phyloP scores from a whole-genome alignment of 1,140 invertebrate species.

The Eupeodes corollae region DNA sequence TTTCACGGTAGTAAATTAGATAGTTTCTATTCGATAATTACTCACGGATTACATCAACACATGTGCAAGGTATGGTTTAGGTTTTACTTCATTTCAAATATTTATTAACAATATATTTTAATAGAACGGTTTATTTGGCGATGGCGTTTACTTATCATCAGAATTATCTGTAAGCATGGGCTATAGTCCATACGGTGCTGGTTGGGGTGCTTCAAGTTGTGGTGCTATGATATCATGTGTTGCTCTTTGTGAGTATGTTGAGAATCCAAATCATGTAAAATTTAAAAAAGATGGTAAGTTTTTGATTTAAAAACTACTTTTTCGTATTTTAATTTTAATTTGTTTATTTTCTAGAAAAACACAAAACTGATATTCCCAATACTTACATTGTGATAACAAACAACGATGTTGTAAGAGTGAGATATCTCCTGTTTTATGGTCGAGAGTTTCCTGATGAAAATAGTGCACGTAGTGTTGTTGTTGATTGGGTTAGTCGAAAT shows the following conservation, averaged over 20 bases:
- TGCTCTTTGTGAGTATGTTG: constrained; percentile 66
- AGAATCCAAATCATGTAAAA: constrained; percentile 52
- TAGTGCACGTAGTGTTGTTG: background rate
- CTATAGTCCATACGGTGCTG: constrained; percentile 56
- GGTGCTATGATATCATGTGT: constrained; percentile 63
- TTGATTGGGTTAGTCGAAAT: constrained; percentile 4
- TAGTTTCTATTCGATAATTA: constrained; percentile 71
- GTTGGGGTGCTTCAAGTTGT: constrained; percentile 60
- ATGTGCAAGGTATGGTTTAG: constrained; percentile 40
- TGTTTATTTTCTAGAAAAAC: background rate
- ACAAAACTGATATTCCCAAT: constrained; percentile 41
- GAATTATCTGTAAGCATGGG: constrained; percentile 57
- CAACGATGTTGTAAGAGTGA: constrained; percentile 60
- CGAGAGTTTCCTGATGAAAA: constrained; percentile 11
- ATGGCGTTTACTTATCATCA: constrained; percentile 57
- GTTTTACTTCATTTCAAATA: too few species aligned
- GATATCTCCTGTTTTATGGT: constrained; percentile 66
- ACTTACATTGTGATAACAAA: constrained; percentile 66
- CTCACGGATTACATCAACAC: constrained; percentile 56
- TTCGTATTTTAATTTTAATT: constrained; percentile 4
- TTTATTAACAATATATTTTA: too few species aligned
- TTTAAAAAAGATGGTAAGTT: constrained; percentile 21
- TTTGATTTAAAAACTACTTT: too few species aligned
- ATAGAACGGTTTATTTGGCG: too few species aligned
- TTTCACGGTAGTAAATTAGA: constrained; percentile 69